Evolutionary conservation across 1,140 invertebrate genomes (phyloP).

Genomic region (Drosophila tropicalis): DNA sequence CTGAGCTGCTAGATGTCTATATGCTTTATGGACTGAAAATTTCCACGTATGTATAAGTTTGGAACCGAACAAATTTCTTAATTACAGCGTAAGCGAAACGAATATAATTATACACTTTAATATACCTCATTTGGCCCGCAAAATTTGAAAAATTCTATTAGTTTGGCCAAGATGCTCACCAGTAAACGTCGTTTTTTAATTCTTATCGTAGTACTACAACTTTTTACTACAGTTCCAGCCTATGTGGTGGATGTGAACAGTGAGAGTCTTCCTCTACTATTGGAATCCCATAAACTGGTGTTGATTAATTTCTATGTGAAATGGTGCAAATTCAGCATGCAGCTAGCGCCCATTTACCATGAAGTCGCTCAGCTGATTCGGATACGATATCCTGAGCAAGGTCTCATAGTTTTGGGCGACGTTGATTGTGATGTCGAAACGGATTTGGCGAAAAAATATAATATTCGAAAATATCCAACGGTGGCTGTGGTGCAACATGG

Average conservation of each 20-base stretch:
- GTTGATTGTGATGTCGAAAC: constrained; percentile 96
- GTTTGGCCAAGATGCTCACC: constrained; percentile 31
- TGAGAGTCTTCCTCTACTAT: constrained; percentile 12
- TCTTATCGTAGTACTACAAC: constrained; percentile 8
- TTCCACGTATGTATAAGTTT: no score
- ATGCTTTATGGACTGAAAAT: no score
- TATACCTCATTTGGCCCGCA: not conserved
- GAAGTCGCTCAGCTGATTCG: constrained; percentile 91
- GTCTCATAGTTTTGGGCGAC: constrained; percentile 95
- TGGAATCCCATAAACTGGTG: constrained; percentile 38
- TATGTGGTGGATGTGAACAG: constrained; percentile 9
- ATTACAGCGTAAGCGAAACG: not conserved
- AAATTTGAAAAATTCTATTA: not conserved
- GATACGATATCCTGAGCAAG: constrained; percentile 89
- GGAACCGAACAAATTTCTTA: no score
- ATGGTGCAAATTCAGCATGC: constrained; percentile 39
- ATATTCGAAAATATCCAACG: constrained; percentile 99
- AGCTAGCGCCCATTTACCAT: constrained; percentile 84
- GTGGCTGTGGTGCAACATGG: constrained; percentile 97
- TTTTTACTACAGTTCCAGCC: not conserved
- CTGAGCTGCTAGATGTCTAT: no score
- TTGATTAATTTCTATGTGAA: constrained; percentile 50
- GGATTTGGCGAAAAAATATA: constrained; percentile 91
- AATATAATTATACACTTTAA: constrained; percentile 7
- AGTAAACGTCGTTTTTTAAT: not conserved